Evolutionary conservation across 1,140 invertebrate species (phyloP).

Genomic region (Aphis gossypii): DNA sequence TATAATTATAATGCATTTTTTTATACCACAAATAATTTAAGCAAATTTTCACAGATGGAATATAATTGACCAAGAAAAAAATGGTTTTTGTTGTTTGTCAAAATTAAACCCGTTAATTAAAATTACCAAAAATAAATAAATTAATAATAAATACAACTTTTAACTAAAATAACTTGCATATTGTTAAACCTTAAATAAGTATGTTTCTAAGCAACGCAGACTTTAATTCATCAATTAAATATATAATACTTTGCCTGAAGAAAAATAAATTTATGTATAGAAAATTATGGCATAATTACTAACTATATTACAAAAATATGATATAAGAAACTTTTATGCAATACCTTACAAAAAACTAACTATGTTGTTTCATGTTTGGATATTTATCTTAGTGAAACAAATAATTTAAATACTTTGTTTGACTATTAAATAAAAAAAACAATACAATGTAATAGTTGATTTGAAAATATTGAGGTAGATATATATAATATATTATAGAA

Average conservation of each 20-base stretch:
- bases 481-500: conserved; percentile 15
- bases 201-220: conserved; percentile 16
- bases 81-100: not conserved
- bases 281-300: conserved; percentile 19
- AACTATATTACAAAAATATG: conserved; percentile 23
- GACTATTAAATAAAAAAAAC: not conserved
- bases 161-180: not conserved
- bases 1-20: not conserved
- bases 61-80: conserved; percentile 38
- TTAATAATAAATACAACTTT: not conserved
- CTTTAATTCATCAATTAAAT: conserved; percentile 6
- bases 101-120: not conserved
- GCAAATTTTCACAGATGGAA: not conserved
- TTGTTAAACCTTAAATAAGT: not conserved
- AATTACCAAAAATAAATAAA: conserved; percentile 5
- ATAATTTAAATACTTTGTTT: not conserved
- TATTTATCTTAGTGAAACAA: not conserved
- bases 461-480: conserved; percentile 30
- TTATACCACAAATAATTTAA: not conserved
- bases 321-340: not conserved
- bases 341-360: not conserved
- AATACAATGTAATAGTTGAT: not conserved
- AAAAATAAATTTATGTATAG: conserved; percentile 19
- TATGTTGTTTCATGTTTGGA: not conserved
- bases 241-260: not conserved